These are phyloP conservation scores for Aurelia sp. DNA, from an alignment of 30 jellyfish, hydroid and myxozoan genomes.

Conservation along the genomic window DNA sequence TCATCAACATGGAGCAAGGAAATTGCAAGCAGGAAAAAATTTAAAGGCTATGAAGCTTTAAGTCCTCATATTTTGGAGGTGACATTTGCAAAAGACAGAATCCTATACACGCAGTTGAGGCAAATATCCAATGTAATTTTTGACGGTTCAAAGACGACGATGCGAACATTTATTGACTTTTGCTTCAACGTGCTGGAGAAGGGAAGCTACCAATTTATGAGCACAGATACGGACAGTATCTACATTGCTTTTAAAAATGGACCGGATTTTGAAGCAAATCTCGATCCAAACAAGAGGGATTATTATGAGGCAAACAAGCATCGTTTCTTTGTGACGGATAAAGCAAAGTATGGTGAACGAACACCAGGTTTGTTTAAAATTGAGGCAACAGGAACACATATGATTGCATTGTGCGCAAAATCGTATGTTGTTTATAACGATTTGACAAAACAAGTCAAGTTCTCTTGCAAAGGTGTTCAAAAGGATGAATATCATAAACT, in stretches of 20 bases:
- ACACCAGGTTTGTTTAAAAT: not conserved
- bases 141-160: not conserved
- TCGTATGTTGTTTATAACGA: not conserved
- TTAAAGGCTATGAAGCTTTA: not conserved
- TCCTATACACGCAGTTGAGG: not conserved
- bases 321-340: not conserved
- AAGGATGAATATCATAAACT: not conserved
- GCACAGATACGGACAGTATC: conserved; percentile 3
- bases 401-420: not conserved
- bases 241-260: not conserved
- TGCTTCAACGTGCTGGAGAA: not conserved
- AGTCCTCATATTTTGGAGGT: not conserved
- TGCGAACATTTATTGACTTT: not conserved
- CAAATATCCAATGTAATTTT: not conserved
- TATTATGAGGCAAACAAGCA: not conserved
- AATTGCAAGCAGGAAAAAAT: not conserved
- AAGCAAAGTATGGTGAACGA: not conserved
- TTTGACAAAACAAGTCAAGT: not conserved
- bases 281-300: not conserved
- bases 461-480: not conserved
- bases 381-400: not conserved
- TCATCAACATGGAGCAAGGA: not conserved
- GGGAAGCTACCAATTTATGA: not conserved
- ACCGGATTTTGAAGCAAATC: not conserved
- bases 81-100: not conserved